A percentile compares a stretch with the other conserved stretches of the same genome.
Evolutionary conservation across 2,797 vertebrate species (phyloP).

Genomic region (Selene dorsalis): DNA sequence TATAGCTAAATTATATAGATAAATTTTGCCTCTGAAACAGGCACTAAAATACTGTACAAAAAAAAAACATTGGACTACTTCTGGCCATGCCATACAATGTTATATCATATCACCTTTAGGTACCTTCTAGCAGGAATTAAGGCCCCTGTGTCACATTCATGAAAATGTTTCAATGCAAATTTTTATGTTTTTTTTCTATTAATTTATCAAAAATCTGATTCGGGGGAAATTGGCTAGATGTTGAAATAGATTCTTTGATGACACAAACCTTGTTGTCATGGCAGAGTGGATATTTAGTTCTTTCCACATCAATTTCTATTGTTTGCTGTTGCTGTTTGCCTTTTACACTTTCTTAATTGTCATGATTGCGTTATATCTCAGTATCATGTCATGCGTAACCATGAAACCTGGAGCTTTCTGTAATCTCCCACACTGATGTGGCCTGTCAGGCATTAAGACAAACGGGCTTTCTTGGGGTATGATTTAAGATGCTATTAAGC

Average conservation of each 20-base stretch:
- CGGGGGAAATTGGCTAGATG: not conserved
- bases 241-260: not conserved
- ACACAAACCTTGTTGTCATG: not conserved
- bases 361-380: conserved; percentile 16
- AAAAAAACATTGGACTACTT: not conserved
- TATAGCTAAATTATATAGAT: conserved; percentile 16
- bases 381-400: conserved; percentile 11
- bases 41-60: conserved; percentile 14
- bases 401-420: conserved; percentile 37
- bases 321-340: conserved; percentile 18
- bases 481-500: conserved; percentile 65
- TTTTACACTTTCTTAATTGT: conserved; percentile 9
- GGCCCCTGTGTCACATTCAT: not conserved
- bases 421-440: conserved; percentile 30
- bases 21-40: conserved; percentile 7
- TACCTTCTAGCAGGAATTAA: not conserved
- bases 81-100: not conserved
- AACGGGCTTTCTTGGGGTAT: conserved; percentile 44
- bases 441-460: conserved; percentile 46
- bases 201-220: not conserved
- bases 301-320: conserved; percentile 1
- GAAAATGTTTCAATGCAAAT: not conserved
- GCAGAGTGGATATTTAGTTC: not conserved
- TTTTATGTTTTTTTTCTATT: not conserved
- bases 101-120: conserved; percentile 13